Evolutionary conservation across 2,113 vertebrate species (phyloP), one percentile per base, ranked within the genome.

Genomic region (Zeus faber): DNA sequence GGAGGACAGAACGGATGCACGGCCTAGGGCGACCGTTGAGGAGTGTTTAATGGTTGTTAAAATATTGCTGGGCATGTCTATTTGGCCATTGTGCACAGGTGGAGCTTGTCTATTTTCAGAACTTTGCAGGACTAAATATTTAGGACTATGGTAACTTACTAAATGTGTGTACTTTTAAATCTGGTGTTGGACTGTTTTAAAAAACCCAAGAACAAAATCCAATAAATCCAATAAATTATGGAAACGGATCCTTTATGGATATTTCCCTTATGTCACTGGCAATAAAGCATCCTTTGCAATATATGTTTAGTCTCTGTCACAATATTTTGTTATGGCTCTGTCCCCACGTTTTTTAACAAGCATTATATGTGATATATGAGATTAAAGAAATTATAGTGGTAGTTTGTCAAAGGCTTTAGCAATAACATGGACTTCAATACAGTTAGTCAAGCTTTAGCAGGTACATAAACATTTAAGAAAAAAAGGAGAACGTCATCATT

Each of bases 221-320:
- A 77, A 70, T 73, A 74, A 49, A 47, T 50, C 62, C 53, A 21
- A 21, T 18, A 21, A 44, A 44, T 10, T 20, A 37, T 82, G 56
- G 70, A 68, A 73, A 50, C 45, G n/a, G 60, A 37, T 72, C 65
- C 65, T 43, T 45, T 69, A 48, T 79, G 78, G 72, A 81, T 66
- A 76, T 68, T 82, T 84, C 68, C 74, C 64, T 39, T 81, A 65
- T 83, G 76, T 88, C 77, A 79, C 61, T 85, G 87, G 87, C 86
- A 89, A 90, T 90, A 90, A 90, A 89, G 85, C 78, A 89, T 87
- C 62, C 65, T 86, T 87, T 86, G 83, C 83, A 88, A 85, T 83
- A 87, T 46, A 61, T 47, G 45, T 63, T 48, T 56, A 49, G 37
- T 62, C 53, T 70, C 47, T 74, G 55, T 81, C 39, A 31, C 70